Conservation (phyloP, 1,140 invertebrate genomes). For the Diorhabda elongata region DNA sequence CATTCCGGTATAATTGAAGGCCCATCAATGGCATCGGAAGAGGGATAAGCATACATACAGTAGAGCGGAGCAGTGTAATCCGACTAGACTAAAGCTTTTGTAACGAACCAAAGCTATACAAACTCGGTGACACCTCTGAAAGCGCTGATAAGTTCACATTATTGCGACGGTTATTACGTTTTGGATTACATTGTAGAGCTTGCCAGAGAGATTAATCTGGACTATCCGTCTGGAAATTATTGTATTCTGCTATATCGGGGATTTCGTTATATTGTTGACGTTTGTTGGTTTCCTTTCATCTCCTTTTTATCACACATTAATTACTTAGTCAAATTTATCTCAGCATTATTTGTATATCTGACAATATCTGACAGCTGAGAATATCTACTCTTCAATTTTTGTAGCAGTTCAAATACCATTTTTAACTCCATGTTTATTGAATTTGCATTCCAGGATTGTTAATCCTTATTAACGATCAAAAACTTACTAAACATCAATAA, state of each 20-base stretch:
- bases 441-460: no score
- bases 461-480: no score
- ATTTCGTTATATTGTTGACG: neutral
- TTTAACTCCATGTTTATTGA: no score
- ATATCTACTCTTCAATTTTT: no score
- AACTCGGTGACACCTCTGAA: slow-evolving; percentile 20
- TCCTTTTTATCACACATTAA: neutral
- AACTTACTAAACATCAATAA: no score
- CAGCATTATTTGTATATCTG: no score
- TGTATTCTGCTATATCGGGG: slow-evolving; percentile 5
- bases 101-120: slow-evolving; percentile 15
- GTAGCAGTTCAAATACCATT: no score
- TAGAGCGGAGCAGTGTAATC: slow-evolving; percentile 16
- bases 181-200: slow-evolving; percentile 20
- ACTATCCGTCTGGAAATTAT: slow-evolving; percentile 18
- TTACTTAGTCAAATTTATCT: neutral
- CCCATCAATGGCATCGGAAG: slow-evolving; percentile 22
- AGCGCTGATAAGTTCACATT: slow-evolving; percentile 21
- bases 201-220: slow-evolving; percentile 10
- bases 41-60: slow-evolving; percentile 23
- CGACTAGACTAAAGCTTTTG: slow-evolving; percentile 20
- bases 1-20: slow-evolving; percentile 21
- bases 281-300: slow-evolving; percentile 8
- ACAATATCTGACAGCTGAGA: no score
- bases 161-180: slow-evolving; percentile 21